Percentiles rank a stretch among this genome's conserved stretches.
Evolutionary conservation across 92 coral and sea anemone species (phyloP).

Genomic region (Actinernus sp.): DNA sequence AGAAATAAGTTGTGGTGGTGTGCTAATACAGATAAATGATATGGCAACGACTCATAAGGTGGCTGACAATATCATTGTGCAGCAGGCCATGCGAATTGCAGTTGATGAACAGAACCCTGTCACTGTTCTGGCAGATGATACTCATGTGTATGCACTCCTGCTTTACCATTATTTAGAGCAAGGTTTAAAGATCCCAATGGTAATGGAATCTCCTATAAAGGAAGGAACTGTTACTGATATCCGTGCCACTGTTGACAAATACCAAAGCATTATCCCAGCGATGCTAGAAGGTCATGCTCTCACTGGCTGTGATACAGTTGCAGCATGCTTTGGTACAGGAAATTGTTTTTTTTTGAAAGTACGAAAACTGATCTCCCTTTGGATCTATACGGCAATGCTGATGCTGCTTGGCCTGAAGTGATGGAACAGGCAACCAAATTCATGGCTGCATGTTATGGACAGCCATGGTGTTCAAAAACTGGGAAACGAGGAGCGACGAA

Average conservation of each 20-base stretch:
- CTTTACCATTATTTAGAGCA: conserved; percentile 65
- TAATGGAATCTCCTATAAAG: conserved; percentile 63
- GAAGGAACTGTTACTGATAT: conserved; percentile 66
- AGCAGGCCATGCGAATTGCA: conserved; percentile 75
- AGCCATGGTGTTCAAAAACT: conserved; percentile 65
- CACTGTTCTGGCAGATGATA: conserved; percentile 71
- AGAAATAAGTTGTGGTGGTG: conserved; percentile 69
- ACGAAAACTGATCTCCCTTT: no score
- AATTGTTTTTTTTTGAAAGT: no score
- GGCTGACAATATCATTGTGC: conserved; percentile 68
- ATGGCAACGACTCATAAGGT: conserved; percentile 72
- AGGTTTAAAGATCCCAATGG: conserved; percentile 52
- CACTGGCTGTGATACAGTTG: conserved; percentile 80
- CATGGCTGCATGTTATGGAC: no score
- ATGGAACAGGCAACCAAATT: no score
- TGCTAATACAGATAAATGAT: conserved; percentile 55
- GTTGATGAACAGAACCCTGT: conserved; percentile 44
- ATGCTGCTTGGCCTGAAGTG: no score
- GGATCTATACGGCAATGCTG: no score
- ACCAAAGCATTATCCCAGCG: conserved; percentile 58
- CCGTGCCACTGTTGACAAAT: conserved; percentile 59
- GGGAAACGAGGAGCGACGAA: conserved; percentile 55
- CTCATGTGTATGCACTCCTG: conserved; percentile 73
- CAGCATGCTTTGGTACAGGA: conserved; percentile 68
- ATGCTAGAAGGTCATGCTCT: conserved; percentile 66